These are phyloP conservation scores for Strigops habroptila DNA, from an alignment of 2,113 vertebrate genomes.

Conservation along the genomic window DNA sequence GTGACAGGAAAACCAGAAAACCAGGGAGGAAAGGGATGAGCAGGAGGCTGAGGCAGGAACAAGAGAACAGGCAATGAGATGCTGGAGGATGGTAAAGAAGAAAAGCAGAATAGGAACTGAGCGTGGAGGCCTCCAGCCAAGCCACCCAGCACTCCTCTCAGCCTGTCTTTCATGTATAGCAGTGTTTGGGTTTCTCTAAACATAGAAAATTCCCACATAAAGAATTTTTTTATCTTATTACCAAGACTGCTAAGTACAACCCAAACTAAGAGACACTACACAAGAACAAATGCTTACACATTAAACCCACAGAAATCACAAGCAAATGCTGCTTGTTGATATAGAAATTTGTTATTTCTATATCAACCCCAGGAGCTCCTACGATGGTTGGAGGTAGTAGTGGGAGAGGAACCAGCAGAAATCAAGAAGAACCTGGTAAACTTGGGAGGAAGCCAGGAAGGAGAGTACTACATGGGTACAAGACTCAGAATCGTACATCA, in stretches of 20 bases:
- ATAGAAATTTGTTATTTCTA: background rate
- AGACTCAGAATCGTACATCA: background rate
- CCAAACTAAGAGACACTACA: background rate
- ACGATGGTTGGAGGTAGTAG: background rate
- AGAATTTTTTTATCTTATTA: background rate
- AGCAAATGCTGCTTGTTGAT: background rate
- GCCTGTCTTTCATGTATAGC: background rate
- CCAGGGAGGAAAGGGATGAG: background rate
- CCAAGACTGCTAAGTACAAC: background rate
- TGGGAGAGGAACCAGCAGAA: background rate
- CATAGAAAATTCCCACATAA: background rate
- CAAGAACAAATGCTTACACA: conserved; percentile 1
- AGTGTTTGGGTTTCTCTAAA: conserved; percentile 20
- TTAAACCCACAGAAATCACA: conserved; percentile 28
- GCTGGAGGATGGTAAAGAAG: background rate
- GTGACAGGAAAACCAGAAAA: background rate
- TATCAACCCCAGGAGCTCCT: background rate
- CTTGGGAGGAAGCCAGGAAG: background rate
- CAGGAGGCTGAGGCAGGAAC: background rate
- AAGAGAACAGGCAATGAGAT: background rate
- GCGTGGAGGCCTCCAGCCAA: background rate
- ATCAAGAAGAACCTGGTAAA: background rate
- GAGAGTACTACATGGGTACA: background rate
- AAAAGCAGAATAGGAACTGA: background rate
- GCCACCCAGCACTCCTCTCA: background rate